Base-by-base conservation (phyloP, 2,888 invertebrate genomes). In the Smittia sp. region DNA sequence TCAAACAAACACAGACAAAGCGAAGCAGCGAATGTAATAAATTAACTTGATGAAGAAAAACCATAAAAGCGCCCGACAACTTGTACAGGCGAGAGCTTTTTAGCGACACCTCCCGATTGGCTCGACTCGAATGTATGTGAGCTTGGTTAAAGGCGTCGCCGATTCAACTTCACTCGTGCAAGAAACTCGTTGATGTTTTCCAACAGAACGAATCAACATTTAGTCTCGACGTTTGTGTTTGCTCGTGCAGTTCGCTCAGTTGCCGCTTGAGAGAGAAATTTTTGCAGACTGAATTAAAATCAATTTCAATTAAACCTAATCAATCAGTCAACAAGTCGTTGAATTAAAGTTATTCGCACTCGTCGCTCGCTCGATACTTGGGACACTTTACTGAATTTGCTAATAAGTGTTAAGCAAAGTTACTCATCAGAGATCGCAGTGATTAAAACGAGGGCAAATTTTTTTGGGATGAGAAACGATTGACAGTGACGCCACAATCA, bases 211-310 rank as follows among this genome's bases (percentile, higher is more conserved):
- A 63, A 63, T 20, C 7, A 20, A 25, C 3, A 24, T 69, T 70
- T 52, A 70, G 70, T 70, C 70, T 70, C 52, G 27, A 70, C 38
- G 54, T 38, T 70, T 70, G 70, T 58, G 70, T 70, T 54, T 58
- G 24, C 52, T 70, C 58, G 70, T 22, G 11, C 70, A 27, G 70
- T 69, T 69, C 69, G 69, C n/a, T 22, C 24, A 18, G 32, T 27
- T 65, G n/a, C 27, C 15, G 32, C 41, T 22, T 41, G n/a, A 41
- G 20, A 41, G 15, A 20, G 38, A 41, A 11, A 13, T 24, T 65
- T 38, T 65, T 65, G 24, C 13, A 11, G 18, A 25, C 27, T 46
- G 25, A 69, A 69, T 52, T 69, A 25, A 54, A 70, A 32, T 69
- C 52, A 70, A 70, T 54, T 32, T 52, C 54, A 70, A 70, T 58